phyloP scores from a whole-genome alignment of 2,888 invertebrate genomes.

The Campoplex nolae region DNA sequence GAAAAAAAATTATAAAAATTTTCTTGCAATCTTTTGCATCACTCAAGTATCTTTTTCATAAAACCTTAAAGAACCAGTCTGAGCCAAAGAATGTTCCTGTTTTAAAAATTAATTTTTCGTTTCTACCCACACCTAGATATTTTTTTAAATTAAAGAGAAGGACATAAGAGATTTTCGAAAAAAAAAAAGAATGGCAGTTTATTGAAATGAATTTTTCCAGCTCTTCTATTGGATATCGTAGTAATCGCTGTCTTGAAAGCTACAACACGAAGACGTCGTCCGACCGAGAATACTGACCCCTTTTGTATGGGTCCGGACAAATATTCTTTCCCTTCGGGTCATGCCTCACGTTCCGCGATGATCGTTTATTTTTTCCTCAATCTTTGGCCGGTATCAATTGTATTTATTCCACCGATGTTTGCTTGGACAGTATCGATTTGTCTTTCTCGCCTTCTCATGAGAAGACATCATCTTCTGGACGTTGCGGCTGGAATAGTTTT shows the following conservation, averaged over 20 bases:
- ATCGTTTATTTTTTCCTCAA: conserved; percentile 90
- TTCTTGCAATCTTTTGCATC: no score
- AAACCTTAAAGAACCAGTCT: no score
- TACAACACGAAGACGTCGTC: conserved; percentile 91
- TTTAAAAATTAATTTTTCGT: no score
- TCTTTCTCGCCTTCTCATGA: conserved; percentile 92
- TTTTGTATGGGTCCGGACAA: conserved; percentile 94
- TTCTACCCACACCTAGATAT: no score
- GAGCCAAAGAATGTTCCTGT: no score
- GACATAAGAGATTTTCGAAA: no score
- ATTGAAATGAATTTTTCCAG: conserved; percentile 86
- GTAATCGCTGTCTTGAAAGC: conserved; percentile 92
- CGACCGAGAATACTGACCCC: conserved; percentile 87
- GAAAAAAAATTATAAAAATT: no score
- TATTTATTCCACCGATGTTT: conserved; percentile 88
- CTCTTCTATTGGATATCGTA: conserved; percentile 92
- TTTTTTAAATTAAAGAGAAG: no score
- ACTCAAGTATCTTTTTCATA: no score
- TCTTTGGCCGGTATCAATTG: conserved; percentile 87
- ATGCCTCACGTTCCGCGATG: conserved; percentile 93
- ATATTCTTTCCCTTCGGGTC: conserved; percentile 97
- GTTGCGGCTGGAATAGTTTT: conserved; percentile 90
- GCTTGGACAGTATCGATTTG: conserved; percentile 92
- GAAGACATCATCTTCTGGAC: conserved; percentile 95
- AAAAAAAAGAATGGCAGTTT: neutral